These are phyloP conservation scores for Parnassius mnemosyne DNA, from an alignment of 2,888 invertebrate species.

Conservation along the genomic window DNA sequence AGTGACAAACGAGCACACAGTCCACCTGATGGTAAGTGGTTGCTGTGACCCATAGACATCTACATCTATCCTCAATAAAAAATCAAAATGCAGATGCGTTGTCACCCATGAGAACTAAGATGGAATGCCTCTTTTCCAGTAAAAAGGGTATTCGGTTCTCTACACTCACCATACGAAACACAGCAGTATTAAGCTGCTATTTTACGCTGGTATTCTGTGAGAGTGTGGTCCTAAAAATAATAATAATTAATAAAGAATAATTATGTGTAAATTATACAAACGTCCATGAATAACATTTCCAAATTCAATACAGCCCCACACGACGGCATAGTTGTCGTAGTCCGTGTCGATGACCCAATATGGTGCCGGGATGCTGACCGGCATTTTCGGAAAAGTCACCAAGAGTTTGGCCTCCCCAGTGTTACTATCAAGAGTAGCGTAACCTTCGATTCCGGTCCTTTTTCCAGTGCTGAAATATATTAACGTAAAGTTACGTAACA, in stretches of 20 bases:
- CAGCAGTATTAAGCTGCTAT: no score
- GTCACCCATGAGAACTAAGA: no score
- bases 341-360: constrained; percentile 86
- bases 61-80: no score
- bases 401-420: constrained; percentile 81
- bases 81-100: no score
- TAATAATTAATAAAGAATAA: not conserved
- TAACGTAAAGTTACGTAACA: not conserved
- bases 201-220: no score
- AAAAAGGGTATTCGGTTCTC: no score
- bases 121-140: no score
- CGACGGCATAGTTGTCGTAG: constrained; percentile 85
- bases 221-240: no score
- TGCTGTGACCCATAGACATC: no score
- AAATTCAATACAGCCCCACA: constrained; percentile 83
- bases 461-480: constrained; percentile 73
- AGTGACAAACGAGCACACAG: no score
- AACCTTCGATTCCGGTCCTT: constrained; percentile 78
- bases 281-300: constrained; percentile 74
- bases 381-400: constrained; percentile 82
- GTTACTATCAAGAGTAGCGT: constrained; percentile 69
- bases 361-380: constrained; percentile 72
- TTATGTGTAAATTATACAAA: constrained; percentile 44
- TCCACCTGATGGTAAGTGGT: no score
- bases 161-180: no score